phyloP scores from a whole-genome alignment of 2,797 vertebrate species.

The Pitangus sulphuratus region DNA sequence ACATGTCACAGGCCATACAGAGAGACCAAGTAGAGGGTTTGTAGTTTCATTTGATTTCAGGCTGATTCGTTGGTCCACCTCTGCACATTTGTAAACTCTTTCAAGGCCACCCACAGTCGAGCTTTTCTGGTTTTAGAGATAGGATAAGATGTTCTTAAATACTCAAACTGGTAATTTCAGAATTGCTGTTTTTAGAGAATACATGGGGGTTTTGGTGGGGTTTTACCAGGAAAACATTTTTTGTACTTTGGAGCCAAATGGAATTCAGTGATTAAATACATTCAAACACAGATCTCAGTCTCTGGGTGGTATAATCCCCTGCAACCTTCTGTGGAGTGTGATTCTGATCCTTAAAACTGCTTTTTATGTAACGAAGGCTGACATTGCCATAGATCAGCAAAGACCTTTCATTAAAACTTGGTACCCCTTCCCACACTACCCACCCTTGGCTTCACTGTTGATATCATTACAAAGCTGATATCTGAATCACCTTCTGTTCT shows the following conservation, averaged over 20 bases:
- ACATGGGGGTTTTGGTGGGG: neutral
- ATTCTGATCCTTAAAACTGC: neutral
- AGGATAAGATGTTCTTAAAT: neutral
- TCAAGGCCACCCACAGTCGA: rapidly evolving
- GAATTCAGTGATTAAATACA: neutral
- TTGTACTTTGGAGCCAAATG: neutral
- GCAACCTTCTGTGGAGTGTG: neutral
- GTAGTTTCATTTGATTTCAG: neutral
- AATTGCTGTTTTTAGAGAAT: neutral
- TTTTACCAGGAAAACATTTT: neutral
- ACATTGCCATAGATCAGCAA: neutral
- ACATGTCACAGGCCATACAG: neutral
- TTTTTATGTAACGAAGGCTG: neutral
- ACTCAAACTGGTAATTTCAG: neutral
- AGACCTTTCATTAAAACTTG: neutral
- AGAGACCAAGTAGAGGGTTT: neutral
- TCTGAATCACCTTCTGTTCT: neutral
- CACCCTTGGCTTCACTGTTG: neutral
- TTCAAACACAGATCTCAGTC: neutral
- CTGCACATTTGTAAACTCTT: rapidly evolving
- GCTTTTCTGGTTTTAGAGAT: neutral
- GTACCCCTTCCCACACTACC: neutral
- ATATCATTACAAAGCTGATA: neutral
- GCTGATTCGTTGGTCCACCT: neutral
- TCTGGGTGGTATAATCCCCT: neutral